Evolutionary conservation across 1,140 invertebrate species (phyloP).

Genomic region (Aphaenogaster rudis): DNA sequence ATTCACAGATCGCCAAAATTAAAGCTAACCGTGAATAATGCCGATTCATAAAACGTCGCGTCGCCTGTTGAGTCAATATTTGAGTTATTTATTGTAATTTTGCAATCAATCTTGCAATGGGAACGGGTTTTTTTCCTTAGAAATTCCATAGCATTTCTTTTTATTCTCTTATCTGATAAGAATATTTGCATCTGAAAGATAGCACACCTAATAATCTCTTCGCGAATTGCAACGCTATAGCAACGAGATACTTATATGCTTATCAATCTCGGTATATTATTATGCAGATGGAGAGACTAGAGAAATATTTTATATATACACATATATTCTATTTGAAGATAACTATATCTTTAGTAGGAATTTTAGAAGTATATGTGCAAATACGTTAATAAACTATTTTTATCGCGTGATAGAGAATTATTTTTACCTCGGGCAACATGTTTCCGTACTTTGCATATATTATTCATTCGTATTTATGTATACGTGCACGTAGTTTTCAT

Average conservation of each 20-base stretch:
- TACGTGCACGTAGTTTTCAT: not conserved
- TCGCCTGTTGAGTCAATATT: not conserved
- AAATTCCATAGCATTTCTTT: not conserved
- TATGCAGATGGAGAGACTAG: not conserved
- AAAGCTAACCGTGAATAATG: not conserved
- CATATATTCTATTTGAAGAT: not conserved
- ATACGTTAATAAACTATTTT: not conserved
- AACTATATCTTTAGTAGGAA: not conserved
- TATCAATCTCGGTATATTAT: slow-evolving; percentile 10
- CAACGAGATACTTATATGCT: not conserved
- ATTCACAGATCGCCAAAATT: not conserved
- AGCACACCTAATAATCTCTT: not conserved
- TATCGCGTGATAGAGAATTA: not conserved
- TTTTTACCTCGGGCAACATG: not conserved
- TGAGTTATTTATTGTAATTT: not conserved
- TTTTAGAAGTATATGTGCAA: not conserved
- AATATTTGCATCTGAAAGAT: slow-evolving; percentile 42
- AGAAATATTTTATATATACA: slow-evolving; percentile 5
- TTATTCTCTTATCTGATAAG: slow-evolving; percentile 43
- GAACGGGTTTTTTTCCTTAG: not conserved
- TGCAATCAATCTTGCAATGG: not conserved
- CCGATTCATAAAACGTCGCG: not conserved
- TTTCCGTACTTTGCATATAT: not conserved
- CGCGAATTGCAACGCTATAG: not conserved
- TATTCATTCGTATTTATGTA: not conserved